Conservation (phyloP, 2,113 vertebrate genomes). For the Antigone vipio region DNA sequence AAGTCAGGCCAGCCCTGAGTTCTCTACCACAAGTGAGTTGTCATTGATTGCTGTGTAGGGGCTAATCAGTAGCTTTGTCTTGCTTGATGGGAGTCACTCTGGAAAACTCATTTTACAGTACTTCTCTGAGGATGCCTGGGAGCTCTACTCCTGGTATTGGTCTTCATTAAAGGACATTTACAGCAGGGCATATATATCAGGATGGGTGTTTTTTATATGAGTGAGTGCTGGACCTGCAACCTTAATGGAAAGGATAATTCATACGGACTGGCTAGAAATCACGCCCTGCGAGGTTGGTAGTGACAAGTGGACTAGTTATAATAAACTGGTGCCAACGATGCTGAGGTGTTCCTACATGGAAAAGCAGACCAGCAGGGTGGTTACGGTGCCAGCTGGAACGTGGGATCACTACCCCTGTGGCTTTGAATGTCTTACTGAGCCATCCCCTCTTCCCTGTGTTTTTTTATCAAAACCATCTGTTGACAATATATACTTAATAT, state of each 20-base stretch:
- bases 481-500: not conserved
- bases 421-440: not conserved
- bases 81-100: not conserved
- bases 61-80: not conserved
- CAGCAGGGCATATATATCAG: not conserved
- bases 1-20: not conserved
- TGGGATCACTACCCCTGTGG: not conserved
- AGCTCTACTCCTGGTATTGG: not conserved
- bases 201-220: not conserved
- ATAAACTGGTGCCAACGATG: not conserved
- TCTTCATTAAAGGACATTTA: not conserved
- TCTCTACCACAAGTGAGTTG: not conserved
- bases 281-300: not conserved
- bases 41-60: not conserved
- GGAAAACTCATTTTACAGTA: not conserved
- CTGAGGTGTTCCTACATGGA: not conserved
- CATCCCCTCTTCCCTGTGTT: not conserved
- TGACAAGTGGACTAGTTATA: not conserved
- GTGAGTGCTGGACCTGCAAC: not conserved
- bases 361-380: not conserved
- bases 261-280: not conserved
- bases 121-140: not conserved
- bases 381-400: fast-evolving
- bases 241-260: not conserved
- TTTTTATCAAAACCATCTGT: not conserved